Evolutionary conservation across 2,888 invertebrate genomes (phyloP).

Genomic region (Volucella bombylans): DNA sequence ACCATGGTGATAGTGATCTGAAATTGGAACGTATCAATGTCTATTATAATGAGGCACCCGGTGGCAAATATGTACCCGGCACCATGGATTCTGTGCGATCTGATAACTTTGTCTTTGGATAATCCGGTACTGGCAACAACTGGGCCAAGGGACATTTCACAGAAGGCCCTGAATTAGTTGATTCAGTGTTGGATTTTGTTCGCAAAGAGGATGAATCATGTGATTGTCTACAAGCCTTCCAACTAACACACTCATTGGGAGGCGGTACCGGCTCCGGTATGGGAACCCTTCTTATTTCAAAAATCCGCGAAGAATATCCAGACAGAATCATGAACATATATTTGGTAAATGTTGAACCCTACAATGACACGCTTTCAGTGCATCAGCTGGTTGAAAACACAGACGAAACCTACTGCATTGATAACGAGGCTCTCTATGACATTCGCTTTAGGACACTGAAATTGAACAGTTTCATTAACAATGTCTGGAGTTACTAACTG

Average conservation of each 20-base stretch:
- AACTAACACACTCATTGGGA: too few species aligned
- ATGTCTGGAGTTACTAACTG: slow-evolving; percentile 96
- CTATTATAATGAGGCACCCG: slow-evolving; percentile 97
- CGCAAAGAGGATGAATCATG: too few species aligned
- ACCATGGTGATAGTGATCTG: slow-evolving; percentile 95
- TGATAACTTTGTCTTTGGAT: slow-evolving; percentile 97
- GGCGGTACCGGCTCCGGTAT: too few species aligned
- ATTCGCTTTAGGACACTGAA: slow-evolving; percentile 96
- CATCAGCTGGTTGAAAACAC: slow-evolving; percentile 95
- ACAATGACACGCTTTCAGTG: slow-evolving; percentile 94
- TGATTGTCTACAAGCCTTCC: too few species aligned
- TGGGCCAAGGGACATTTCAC: too few species aligned
- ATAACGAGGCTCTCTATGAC: slow-evolving; percentile 96
- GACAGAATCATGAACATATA: too few species aligned
- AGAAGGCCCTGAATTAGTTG: too few species aligned
- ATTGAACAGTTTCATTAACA: slow-evolving; percentile 91
- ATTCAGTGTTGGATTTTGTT: too few species aligned
- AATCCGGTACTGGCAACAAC: too few species aligned
- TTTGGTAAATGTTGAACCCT: slow-evolving; percentile 94
- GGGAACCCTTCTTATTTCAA: too few species aligned
- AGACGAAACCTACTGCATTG: slow-evolving; percentile 95
- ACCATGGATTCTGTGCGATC: slow-evolving; percentile 99
- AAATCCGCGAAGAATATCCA: too few species aligned
- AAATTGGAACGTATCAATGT: slow-evolving; percentile 98
- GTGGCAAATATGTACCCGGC: slow-evolving; percentile 98